Evolutionary conservation across 2,797 vertebrate genomes (phyloP), one percentile per base, ranked within the genome.

Genomic region (Paedocypris micromegethes): DNA sequence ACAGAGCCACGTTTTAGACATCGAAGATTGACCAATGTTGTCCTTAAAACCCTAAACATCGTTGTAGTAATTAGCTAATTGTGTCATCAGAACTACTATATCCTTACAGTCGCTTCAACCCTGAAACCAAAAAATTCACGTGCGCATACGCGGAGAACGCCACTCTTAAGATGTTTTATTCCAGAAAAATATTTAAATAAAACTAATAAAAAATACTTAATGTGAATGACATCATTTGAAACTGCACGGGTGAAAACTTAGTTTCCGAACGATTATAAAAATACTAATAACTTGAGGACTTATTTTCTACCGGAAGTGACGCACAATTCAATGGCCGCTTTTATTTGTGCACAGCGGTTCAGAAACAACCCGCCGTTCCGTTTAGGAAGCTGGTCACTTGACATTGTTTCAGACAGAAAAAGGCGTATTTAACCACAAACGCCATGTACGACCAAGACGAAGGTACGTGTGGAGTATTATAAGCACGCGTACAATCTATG

Each of bases 371-470:
- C 61, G 61, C 49, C 9, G 41, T 47, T 5, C 42, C 38, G 44
- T 41, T 47, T n/a, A 8, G 9, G 38, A 41, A 37, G 56, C n/a
- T 3, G 5, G 6, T 3, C 42, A 5, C 2, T 4, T 3, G 3
- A 2, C 3, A 9, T 50, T 63, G 2, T 1, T 46, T 61, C 8
- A 49, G 62, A 9, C 38, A 48, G 8, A 63, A 60, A 5, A 46
- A 6, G 42, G 4, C 5, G 2, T 8, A 6, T 40, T 65, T 39
- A 37, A 49, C 9, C 7, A 52, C 8, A 23, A 56, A 64, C 53
- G 81, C 3, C 44, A 91, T 91, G 89, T 91, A 89, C 77, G 89
- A 91, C 39, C 89, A 88, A 78, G 89, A 91, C 45, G 89, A 91
- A 83, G 89, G 89, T 91, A 56, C 79, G 84, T 9, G 51, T 48